Base-by-base conservation (phyloP, 2,888 invertebrate genomes). In the Lasioglossum vierecki region DNA sequence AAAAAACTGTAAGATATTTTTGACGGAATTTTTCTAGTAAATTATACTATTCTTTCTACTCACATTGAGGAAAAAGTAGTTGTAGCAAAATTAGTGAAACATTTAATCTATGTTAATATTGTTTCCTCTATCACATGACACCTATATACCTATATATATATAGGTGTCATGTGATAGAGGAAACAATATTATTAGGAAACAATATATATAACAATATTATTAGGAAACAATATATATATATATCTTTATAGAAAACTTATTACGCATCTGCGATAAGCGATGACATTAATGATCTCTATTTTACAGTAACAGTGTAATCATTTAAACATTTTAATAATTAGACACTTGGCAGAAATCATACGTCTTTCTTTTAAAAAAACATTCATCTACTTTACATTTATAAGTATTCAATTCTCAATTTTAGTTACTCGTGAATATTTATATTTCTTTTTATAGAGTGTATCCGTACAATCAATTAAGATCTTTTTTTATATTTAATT, bases 91-190 rank as follows among this genome's bases (percentile, higher is more conserved):
- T 70, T 70, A 41, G 41, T 41, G 5, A 70, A 39, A 70, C 41
- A 70, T 70, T 35, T 41, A 35, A 39, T 68, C 68, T 68, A 22
- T 41, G n/a, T 41, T 41, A n/a, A 70, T 70, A 70, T 41, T 13
- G 70, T 41, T 70, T 70, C n/a, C n/a, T 41, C 70, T 70, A 70
- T 70, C 70, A 70, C 70, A 70, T 5, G 22, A 70, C n/a, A 70
- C 41, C n/a, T 70, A 41, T 70, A 11, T 9, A n/a, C n/a, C n/a
- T n/a, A n/a, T n/a, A n/a, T n/a, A n/a, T n/a, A n/a, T n/a, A n/a
- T n/a, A n/a, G n/a, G n/a, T n/a, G n/a, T n/a, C n/a, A n/a, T n/a
- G n/a, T n/a, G n/a, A n/a, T n/a, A n/a, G n/a, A n/a, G n/a, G n/a
- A n/a, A n/a, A n/a, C n/a, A n/a, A n/a, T n/a, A n/a, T n/a, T n/a